Conservation (phyloP, 37 sponge, comb jelly and placozoan species). For the Beroe ovata region DNA sequence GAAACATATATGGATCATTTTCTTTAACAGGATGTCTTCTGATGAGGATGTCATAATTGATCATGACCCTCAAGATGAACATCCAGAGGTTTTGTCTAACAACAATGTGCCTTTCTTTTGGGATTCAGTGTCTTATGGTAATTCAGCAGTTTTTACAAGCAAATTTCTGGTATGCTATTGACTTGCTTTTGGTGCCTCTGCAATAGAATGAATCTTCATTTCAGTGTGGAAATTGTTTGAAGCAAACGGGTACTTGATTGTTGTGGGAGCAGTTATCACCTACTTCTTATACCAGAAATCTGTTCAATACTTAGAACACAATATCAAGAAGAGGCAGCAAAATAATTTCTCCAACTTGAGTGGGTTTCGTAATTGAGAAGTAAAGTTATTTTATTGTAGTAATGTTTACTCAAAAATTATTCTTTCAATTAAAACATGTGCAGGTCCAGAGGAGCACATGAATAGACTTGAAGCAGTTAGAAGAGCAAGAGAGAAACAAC, state of each 20-base stretch:
- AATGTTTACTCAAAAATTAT: neutral
- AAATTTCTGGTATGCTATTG: no score
- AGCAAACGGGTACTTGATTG: neutral
- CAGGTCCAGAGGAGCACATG: slow-evolving; percentile 52
- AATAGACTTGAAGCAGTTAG: slow-evolving; percentile 32
- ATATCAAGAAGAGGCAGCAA: neutral
- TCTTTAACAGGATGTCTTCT: no score
- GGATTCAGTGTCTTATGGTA: no score
- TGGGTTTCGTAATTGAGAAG: neutral
- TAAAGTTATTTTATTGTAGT: neutral
- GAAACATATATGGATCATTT: no score
- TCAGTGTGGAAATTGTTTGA: slow-evolving; percentile 32
- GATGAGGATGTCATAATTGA: no score
- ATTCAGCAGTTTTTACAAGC: no score
- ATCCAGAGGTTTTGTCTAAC: no score
- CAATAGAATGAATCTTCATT: neutral
- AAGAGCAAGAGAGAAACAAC: neutral
- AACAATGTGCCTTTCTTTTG: no score
- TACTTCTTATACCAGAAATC: neutral
- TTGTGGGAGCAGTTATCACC: slow-evolving; percentile 17
- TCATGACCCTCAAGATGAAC: no score
- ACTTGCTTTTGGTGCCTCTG: no score
- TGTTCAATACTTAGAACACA: neutral
- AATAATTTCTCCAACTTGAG: neutral
- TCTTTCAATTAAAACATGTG: no score